Percentiles rank a stretch among this genome's conserved stretches.
Evolutionary conservation across 2,113 vertebrate species (phyloP).

Genomic region (Microcebus murinus): DNA sequence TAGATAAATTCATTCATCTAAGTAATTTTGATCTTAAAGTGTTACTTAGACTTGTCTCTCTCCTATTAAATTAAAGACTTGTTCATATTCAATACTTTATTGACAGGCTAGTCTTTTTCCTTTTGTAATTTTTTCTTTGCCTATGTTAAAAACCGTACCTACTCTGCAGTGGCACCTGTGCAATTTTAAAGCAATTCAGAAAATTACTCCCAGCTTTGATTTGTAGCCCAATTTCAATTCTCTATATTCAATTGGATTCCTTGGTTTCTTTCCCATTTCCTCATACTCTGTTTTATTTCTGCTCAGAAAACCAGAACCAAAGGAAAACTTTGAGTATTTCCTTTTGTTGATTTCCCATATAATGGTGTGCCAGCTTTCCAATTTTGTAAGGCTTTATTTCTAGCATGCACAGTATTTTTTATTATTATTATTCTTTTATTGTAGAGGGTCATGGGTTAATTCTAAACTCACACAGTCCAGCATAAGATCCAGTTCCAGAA

Average conservation of each 20-base stretch:
- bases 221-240: not conserved
- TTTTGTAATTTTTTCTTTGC: not conserved
- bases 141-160: not conserved
- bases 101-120: not conserved
- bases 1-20: not conserved
- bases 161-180: not conserved
- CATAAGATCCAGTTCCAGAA: not conserved
- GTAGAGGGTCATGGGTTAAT: not conserved
- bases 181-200: not conserved
- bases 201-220: not conserved
- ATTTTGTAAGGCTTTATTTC: not conserved
- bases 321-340: not conserved
- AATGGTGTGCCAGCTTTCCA: not conserved
- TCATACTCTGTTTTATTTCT: not conserved
- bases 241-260: not conserved
- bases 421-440: not conserved
- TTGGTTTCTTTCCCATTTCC: not conserved
- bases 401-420: not conserved
- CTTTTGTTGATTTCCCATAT: not conserved
- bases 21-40: not conserved
- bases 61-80: not conserved
- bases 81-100: not conserved
- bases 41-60: not conserved
- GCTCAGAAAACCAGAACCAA: too few species aligned
- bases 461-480: not conserved